Evolutionary conservation across 2,113 vertebrate genomes (phyloP).

Genomic region (Serinus canaria): DNA sequence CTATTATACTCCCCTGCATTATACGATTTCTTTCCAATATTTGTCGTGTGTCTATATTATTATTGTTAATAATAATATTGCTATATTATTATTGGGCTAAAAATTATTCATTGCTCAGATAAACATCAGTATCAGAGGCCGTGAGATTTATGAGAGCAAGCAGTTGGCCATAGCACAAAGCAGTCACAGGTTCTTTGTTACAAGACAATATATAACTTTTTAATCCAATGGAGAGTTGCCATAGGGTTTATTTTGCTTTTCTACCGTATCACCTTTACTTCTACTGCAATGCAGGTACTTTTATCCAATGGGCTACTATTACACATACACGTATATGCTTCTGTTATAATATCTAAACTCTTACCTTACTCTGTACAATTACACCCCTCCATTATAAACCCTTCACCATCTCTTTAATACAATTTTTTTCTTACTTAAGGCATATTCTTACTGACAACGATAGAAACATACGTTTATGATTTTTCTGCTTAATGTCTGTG

Average conservation of each 20-base stretch:
- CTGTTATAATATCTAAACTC: too few species aligned
- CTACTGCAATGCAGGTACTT: neutral
- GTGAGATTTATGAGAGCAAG: neutral
- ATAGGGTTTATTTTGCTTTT: neutral
- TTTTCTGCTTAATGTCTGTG: neutral
- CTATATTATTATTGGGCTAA: neutral
- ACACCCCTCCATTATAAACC: neutral
- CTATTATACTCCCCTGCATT: neutral
- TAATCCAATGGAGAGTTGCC: neutral
- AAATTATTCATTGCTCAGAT: neutral
- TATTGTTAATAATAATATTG: neutral
- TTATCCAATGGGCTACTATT: neutral
- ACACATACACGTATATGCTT: neutral
- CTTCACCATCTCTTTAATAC: neutral
- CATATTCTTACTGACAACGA: neutral
- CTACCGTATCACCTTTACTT: neutral
- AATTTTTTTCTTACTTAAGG: neutral
- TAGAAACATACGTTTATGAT: neutral
- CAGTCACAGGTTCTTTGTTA: neutral
- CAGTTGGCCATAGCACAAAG: neutral
- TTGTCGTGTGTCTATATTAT: neutral
- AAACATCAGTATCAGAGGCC: neutral
- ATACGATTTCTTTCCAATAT: neutral
- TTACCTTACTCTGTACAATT: neutral
- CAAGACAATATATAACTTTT: neutral